These are phyloP conservation scores for Priapulus caudatus DNA, from an alignment of 2,888 invertebrate species.

Conservation along the genomic window DNA sequence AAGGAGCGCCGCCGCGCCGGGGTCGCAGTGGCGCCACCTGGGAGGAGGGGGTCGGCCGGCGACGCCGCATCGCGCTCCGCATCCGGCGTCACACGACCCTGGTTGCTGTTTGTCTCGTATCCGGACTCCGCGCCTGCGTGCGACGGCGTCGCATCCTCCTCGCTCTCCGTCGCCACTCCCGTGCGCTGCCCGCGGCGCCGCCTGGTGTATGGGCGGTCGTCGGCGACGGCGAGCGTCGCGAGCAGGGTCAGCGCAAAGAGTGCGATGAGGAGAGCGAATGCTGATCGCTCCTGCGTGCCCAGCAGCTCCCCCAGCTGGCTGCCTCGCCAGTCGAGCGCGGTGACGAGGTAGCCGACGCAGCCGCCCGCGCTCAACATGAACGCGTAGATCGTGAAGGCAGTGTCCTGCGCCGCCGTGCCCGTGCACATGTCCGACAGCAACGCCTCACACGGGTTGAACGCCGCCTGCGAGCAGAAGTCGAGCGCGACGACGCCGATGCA, in stretches of 20 bases:
- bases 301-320: constrained; percentile 16
- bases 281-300: constrained; percentile 26
- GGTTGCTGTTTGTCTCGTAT: background rate
- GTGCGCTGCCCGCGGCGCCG: background rate
- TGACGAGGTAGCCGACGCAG: constrained; percentile 31
- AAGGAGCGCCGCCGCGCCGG: background rate
- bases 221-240: constrained; percentile 26
- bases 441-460: constrained; percentile 32
- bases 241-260: constrained; percentile 23
- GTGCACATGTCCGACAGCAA: constrained; percentile 28
- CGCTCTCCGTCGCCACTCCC: background rate
- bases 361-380: constrained; percentile 31
- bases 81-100: background rate
- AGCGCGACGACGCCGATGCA: constrained; percentile 27
- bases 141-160: background rate
- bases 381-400: constrained; percentile 31
- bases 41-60: too few relatives aligned
- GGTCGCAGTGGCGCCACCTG: background rate
- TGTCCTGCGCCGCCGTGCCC: constrained; percentile 19
- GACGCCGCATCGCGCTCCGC: background rate
- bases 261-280: constrained; percentile 25
- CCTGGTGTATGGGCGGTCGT: constrained; percentile 20
- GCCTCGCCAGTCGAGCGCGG: constrained; percentile 28
- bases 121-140: background rate
- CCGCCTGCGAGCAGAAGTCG: constrained; percentile 27